Evolutionary conservation across 2,113 vertebrate species (phyloP), one percentile per base, ranked within the genome.

Genomic region (Bettongia penicillata): DNA sequence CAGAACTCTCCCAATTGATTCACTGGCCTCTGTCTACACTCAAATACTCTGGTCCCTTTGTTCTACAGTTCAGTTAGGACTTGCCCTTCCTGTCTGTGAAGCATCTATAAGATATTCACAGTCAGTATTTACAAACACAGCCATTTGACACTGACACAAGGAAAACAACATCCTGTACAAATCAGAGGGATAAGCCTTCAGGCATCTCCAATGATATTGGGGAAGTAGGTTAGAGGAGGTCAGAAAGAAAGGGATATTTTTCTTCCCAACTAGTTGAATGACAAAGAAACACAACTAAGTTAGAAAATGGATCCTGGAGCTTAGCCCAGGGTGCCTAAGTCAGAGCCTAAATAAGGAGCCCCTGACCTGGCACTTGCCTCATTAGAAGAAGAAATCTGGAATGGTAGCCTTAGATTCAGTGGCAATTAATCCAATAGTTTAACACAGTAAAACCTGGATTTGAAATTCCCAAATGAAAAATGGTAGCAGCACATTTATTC

Each of bases 381-480:
- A 93, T 94, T 92, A 22, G 43, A 92, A 91, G 24, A 92, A 57
- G 95, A 95, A 84, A 94, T 95, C 84, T 92, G 51, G 91, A 57
- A 24, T 52, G 51, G 93, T 51, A 92, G 93, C 53, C 47, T 92
- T 92, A 51, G 37, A 28, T 26, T 91, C 90, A 51, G 91, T 47
- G 52, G 89, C 95, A 95, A 96, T 84, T 47, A 95, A 92, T 97
- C 93, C 95, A 90, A 93, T 94, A 52, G 55, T 92, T 96, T 92
- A 89, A 94, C 92, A 95, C n/a, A 96, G 77, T 53, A 95, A 95
- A 53, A 91, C 55, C 43, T 50, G 49, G 91, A 91, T 95, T 94
- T 96, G 96, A 91, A 93, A 97, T 95, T 95, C 96, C 57, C 61
- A 91, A 49, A 92, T 93, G 96, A 95, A 89, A 84, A 96, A 84